Evolutionary conservation across 2,113 vertebrate species (phyloP).

Genomic region (Paraplagusia blochii): DNA sequence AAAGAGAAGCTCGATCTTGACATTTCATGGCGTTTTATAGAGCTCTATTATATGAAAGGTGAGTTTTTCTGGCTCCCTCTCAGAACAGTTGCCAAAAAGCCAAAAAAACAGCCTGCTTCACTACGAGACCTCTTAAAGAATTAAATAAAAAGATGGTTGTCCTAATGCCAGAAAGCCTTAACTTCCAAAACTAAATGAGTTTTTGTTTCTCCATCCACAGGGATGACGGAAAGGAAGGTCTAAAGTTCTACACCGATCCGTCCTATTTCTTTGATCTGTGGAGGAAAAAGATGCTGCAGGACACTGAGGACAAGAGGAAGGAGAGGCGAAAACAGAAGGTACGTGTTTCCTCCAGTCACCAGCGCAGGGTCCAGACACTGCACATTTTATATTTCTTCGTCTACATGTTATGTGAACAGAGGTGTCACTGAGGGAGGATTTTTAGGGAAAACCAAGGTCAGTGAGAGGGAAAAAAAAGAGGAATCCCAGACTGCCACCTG

Average conservation of each 20-base stretch:
- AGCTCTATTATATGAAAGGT: too few species aligned
- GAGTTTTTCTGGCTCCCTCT: too few species aligned
- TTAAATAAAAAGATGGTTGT: too few species aligned
- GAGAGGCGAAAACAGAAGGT: constrained; percentile 98
- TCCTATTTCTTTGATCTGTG: constrained; percentile 99
- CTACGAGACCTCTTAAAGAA: too few species aligned
- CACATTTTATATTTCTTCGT: neutral
- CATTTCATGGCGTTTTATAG: too few species aligned
- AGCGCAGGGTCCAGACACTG: neutral
- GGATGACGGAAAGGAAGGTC: constrained; percentile 95
- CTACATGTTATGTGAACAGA: neutral
- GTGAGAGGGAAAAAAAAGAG: neutral
- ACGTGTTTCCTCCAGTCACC: constrained; percentile 25
- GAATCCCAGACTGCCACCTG: too few species aligned
- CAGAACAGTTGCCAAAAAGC: too few species aligned
- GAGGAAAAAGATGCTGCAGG: constrained; percentile 99
- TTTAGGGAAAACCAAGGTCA: constrained; percentile 5
- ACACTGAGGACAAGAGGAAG: constrained; percentile 98
- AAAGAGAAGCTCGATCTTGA: too few species aligned
- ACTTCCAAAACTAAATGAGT: neutral
- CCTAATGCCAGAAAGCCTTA: too few species aligned
- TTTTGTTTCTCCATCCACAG: constrained; percentile 62
- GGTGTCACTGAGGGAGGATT: neutral
- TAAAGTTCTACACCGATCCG: constrained; percentile 98
- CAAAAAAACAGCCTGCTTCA: too few species aligned